Evolutionary conservation across 2,888 invertebrate species (phyloP), one percentile per base, ranked within the genome.

Genomic region (Leptopilina drosophilae): DNA sequence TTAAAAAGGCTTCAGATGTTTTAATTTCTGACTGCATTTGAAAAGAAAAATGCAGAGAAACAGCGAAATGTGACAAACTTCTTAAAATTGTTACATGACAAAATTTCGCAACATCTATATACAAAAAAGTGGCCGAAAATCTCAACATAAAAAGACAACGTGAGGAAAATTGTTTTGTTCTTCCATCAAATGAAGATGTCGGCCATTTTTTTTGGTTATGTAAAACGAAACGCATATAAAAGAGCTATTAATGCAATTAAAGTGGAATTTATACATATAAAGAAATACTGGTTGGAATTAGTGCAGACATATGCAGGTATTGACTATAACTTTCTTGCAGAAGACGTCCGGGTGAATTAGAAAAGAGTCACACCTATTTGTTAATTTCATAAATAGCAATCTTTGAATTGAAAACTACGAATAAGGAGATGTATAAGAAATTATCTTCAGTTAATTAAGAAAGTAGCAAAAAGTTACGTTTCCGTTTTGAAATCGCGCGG

Each of bases 41-140:
- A 85, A 73, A 80, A 78, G 33, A 81, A 81, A 64, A 75, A 83
- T 40, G 42, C 76, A 7, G 73, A 64, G 42, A 79, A 79, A 49
- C 76, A 77, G 20, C 73, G 12, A 80, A 64, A 81, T n/a, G 73
- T 78, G 0, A 78, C 84, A 69, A 73, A 85, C 15, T 87, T 84
- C 66, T 12, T 82, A 14, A 81, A 81, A 75, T 59, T 85, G 6
- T 75, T 84, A 26, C 59, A 69, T n/a, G 14, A 78, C 78, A 53
- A 79, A 85, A 73, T n/a, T 80, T 78, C 59, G 77, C 80, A 1
- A 69, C 77, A 15, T 64, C 53, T 33, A 65, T 85, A 2, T 84
- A 86, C 53, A 81, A 82, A 66, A 79, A 78, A n/a, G 84, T 83
- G 14, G 49, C 76, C 8, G 82, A n/a, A n/a, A 80, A 76, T 59